A percentile compares a stretch with the other conserved stretches of the same genome.
phyloP scores from a whole-genome alignment of 53 echinoderm and acorn worm species.

The Mesocentrotus franciscanus region DNA sequence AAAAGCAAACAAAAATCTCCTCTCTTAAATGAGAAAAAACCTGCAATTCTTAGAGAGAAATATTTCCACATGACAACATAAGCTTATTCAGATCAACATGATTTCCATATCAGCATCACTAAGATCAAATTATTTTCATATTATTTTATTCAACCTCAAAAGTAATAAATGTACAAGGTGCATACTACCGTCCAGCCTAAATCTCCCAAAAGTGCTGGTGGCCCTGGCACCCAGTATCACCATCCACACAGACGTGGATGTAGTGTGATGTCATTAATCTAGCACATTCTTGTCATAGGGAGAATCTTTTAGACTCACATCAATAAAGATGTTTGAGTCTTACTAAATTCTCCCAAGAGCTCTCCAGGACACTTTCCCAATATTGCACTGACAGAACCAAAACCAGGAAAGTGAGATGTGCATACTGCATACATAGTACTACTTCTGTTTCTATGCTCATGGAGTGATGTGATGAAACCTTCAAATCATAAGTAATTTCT shows the following conservation, averaged over 20 bases:
- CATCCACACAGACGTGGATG: conserved; percentile 46
- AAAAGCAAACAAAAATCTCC: background rate
- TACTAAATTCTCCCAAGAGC: conserved; percentile 20
- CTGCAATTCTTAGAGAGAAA: background rate
- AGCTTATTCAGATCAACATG: no score
- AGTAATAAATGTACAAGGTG: conserved; percentile 48
- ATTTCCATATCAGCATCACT: background rate
- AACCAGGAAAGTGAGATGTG: conserved; percentile 20
- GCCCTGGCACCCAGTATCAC: conserved; percentile 67
- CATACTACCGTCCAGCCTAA: conserved; percentile 64
- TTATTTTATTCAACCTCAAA: background rate
- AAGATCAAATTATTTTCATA: background rate
- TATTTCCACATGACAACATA: background rate
- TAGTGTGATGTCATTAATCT: conserved; percentile 60
- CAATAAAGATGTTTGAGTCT: background rate
- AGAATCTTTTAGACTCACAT: background rate
- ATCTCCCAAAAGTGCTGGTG: conserved; percentile 22
- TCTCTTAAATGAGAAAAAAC: no score
- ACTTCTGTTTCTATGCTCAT: no score
- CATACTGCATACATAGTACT: background rate
- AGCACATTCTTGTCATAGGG: conserved; percentile 36
- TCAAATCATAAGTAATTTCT: no score
- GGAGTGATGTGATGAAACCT: no score
- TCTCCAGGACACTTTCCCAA: background rate
- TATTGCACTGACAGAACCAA: background rate